These are phyloP conservation scores for Syritta pipiens DNA, from an alignment of 2,888 invertebrate species.

Conservation along the genomic window DNA sequence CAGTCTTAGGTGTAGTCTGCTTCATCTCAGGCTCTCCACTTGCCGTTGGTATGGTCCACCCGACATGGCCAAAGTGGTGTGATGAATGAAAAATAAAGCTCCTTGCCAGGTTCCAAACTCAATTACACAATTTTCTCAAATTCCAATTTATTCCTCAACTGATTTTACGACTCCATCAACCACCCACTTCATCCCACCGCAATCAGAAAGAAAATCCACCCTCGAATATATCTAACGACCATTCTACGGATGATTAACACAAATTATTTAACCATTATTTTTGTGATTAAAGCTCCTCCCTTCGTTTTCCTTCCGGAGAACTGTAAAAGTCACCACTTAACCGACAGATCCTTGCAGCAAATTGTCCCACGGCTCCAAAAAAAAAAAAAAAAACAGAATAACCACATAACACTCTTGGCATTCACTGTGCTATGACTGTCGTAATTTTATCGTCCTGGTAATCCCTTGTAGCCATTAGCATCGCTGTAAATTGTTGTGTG, in stretches of 20 bases:
- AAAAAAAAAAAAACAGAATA: not conserved
- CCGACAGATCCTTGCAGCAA: not conserved
- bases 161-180: too few relatives aligned
- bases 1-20: too few relatives aligned
- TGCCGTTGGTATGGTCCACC: too few relatives aligned
- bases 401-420: too few relatives aligned
- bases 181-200: not conserved
- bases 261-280: slow-evolving; percentile 29
- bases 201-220: not conserved
- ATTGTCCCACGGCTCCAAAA: not conserved
- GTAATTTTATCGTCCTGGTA: slow-evolving; percentile 20
- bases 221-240: not conserved
- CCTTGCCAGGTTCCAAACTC: too few relatives aligned
- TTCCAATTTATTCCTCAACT: too few relatives aligned
- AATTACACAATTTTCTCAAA: too few relatives aligned
- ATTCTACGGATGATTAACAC: slow-evolving; percentile 29
- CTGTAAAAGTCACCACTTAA: not conserved
- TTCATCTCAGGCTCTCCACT: too few relatives aligned
- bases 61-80: too few relatives aligned
- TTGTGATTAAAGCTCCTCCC: not conserved
- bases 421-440: too few relatives aligned
- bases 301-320: too few relatives aligned
- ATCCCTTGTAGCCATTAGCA: slow-evolving; percentile 31
- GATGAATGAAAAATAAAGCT: too few relatives aligned
- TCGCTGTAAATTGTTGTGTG: slow-evolving; percentile 10